Conservation (phyloP, 2,797 vertebrate genomes). For the Anomalospiza imberbis region DNA sequence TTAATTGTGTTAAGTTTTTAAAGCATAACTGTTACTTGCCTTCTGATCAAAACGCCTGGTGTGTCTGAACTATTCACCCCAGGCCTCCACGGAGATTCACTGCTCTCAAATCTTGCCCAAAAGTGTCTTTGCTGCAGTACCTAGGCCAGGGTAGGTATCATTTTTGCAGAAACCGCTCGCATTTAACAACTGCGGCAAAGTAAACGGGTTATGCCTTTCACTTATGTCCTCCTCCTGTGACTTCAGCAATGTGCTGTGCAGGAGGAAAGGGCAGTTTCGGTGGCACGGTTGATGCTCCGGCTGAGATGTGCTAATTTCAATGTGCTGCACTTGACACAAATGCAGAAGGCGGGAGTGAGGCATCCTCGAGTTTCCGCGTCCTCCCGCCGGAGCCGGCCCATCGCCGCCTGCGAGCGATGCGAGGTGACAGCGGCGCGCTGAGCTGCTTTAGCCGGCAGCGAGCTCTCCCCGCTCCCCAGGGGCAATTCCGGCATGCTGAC, state of each 20-base stretch:
- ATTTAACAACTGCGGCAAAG: neutral
- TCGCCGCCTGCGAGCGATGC: fast-evolving
- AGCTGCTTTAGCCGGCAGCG: neutral
- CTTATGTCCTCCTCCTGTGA: neutral
- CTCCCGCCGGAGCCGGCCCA: fast-evolving
- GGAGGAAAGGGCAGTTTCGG: neutral
- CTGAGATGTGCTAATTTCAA: neutral
- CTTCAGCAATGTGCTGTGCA: neutral
- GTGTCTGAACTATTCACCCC: neutral
- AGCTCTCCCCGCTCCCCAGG: fast-evolving
- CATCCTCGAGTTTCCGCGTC: neutral
- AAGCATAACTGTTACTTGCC: neutral
- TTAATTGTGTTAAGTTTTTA: neutral
- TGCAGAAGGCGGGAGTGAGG: neutral
- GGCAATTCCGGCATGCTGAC: neutral
- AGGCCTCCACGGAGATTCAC: neutral
- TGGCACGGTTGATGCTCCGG: fast-evolving
- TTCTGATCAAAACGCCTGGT: neutral
- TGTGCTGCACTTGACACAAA: neutral
- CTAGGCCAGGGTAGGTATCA: neutral
- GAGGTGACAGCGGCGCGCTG: neutral
- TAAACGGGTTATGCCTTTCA: neutral
- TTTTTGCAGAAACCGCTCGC: neutral
- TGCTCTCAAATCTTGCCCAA: neutral
- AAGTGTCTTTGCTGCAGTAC: neutral